Evolutionary conservation across 1,140 invertebrate genomes (phyloP), one percentile per base, ranked within the genome.

Genomic region (Diachasma alloeum): DNA sequence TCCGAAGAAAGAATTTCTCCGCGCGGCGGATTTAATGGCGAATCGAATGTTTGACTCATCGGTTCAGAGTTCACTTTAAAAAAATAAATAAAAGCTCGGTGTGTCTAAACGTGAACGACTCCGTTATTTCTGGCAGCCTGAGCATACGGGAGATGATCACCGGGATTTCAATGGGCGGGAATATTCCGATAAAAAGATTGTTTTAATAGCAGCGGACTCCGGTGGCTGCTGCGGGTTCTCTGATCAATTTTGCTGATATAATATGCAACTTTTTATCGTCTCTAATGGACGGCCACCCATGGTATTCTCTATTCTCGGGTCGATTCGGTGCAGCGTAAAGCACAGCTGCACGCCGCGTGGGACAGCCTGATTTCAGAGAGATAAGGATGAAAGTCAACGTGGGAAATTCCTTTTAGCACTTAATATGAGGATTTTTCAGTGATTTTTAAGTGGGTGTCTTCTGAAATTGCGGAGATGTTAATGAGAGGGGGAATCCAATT

Each of bases 221-320:
- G 48, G 17, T 53, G 17, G 48, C 39, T 42, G 4, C 39, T 42
- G 39, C 17, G 48, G 17, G n/a, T 6, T n/a, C 37, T 39, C 17
- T 37, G 63, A 31, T 36, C 11, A 37, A 67, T 67, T 67, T 67
- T 26, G 1, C 37, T 48, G 22, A 72, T 44, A 48, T 26, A 48
- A 48, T 44, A 31, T 53, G 19, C 36, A 37, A 19, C 13, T 48
- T 75, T 75, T 75, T 75, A 68, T 75, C 9, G n/a, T 11, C 31
- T 36, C 15, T 68, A 75, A 68, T 75, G 42, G 44, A 42, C 73
- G 73, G 22, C 73, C 59, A 75, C 59, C 59, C 59, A 68, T 68
- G 73, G 39, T 46, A 75, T 75, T 75, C 46, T 46, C 42, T 39
- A 42, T 36, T 39, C 44, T 67, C 26, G 17, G 48, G 15, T 75